Conservation (phyloP, 2,113 vertebrate species). For the Phocoena phocoena region DNA sequence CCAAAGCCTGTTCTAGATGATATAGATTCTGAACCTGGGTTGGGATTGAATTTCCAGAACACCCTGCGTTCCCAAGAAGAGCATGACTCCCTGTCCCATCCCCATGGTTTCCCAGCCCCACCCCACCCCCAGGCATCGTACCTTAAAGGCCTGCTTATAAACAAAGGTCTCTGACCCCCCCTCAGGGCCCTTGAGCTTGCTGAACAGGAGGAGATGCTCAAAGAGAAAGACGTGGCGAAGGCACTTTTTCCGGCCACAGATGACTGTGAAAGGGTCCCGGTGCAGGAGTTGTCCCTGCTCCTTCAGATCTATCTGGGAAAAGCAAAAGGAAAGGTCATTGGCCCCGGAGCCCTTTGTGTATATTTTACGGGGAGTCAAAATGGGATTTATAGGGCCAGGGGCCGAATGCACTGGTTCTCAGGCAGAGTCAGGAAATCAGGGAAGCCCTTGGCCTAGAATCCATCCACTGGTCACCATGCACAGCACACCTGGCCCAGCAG, state of each 20-base stretch:
- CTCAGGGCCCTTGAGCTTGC: slow-evolving; percentile 89
- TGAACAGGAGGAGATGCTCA: slow-evolving; percentile 90
- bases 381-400: neutral
- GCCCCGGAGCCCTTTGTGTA: neutral
- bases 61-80: neutral
- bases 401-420: neutral
- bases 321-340: slow-evolving; percentile 22
- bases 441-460: neutral
- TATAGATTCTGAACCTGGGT: neutral
- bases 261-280: slow-evolving; percentile 89
- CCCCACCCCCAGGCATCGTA: neutral
- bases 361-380: neutral
- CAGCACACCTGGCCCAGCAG: neutral
- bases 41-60: neutral
- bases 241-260: slow-evolving; percentile 89
- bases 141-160: slow-evolving; percentile 77
- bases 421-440: neutral
- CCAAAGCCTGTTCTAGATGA: neutral
- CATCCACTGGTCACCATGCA: neutral
- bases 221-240: slow-evolving; percentile 91
- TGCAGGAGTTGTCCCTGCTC: slow-evolving; percentile 92
- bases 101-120: neutral
- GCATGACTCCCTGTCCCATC: neutral
- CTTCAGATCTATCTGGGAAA: slow-evolving; percentile 80
- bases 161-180: slow-evolving; percentile 85